phyloP scores from a whole-genome alignment of 2,888 invertebrate genomes.

The Chymomyza amoena region DNA sequence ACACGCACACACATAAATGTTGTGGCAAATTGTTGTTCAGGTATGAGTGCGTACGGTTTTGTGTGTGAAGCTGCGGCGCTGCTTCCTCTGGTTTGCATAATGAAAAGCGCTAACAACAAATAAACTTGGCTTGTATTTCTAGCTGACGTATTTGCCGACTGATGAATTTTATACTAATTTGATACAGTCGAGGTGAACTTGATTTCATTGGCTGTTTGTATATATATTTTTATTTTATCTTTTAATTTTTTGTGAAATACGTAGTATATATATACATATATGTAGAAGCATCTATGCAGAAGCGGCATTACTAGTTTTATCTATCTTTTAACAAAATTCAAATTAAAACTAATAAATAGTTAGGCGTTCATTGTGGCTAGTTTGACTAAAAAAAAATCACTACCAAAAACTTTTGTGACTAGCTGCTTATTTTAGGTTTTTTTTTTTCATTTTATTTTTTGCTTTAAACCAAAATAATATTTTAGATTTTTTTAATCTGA shows the following conservation, averaged over 20 bases:
- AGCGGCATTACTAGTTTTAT: constrained; percentile 5
- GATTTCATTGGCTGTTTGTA: constrained; percentile 52
- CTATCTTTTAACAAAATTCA: constrained; percentile 63
- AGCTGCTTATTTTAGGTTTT: not conserved
- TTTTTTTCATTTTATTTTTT: not conserved
- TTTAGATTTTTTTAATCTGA: constrained; percentile 40
- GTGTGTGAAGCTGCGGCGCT: not conserved
- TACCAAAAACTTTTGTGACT: constrained; percentile 23
- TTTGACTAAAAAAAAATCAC: constrained; percentile 24
- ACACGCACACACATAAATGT: not conserved
- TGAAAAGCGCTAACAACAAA: constrained; percentile 21
- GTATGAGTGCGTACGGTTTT: not conserved
- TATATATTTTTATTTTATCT: constrained; percentile 29
- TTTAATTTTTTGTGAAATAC: constrained; percentile 12
- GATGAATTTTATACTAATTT: constrained; percentile 71
- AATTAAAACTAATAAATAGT: constrained; percentile 73
- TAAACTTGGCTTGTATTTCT: constrained; percentile 34
- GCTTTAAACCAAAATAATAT: constrained; percentile 38
- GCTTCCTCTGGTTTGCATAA: constrained; percentile 68
- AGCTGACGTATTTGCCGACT: constrained; percentile 66
- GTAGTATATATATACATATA: not conserved
- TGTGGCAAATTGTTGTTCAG: not conserved
- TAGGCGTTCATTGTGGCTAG: constrained; percentile 43
- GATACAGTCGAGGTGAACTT: constrained; percentile 74
- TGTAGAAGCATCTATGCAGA: constrained; percentile 57